Conservation (phyloP, 30 jellyfish, hydroid and myxozoan genomes). For the Mastigias papua region DNA sequence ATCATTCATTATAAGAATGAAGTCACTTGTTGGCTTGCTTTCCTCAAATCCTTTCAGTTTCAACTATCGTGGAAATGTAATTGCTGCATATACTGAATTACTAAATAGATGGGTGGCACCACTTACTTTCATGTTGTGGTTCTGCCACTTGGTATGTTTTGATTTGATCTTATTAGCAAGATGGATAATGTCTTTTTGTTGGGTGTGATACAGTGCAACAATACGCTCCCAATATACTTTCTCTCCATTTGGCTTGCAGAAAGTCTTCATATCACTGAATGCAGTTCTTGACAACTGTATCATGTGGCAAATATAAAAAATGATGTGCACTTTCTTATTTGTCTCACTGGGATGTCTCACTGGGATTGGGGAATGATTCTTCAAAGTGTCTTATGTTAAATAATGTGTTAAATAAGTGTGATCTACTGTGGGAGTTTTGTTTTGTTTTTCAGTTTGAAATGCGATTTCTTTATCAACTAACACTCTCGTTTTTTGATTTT, state of each 20-base stretch:
- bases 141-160: constrained; percentile 53
- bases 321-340: background rate
- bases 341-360: too few species aligned
- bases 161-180: constrained; percentile 46
- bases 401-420: too few species aligned
- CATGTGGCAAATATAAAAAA: constrained; percentile 34
- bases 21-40: constrained; percentile 47
- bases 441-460: too few species aligned
- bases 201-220: constrained; percentile 23
- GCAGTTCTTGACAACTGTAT: background rate
- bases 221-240: constrained; percentile 35
- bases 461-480: too few species aligned
- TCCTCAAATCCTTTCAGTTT: constrained; percentile 22
- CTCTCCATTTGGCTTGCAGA: constrained; percentile 18
- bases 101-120: background rate
- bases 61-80: constrained; percentile 17
- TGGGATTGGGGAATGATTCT: background rate
- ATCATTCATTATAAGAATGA: constrained; percentile 8
- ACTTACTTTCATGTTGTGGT: constrained; percentile 66
- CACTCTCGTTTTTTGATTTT: too few species aligned
- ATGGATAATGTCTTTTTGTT: constrained; percentile 59
- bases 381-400: constrained; percentile 1
- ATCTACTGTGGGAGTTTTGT: too few species aligned
- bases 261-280: background rate
- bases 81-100: constrained; percentile 53